Conservation (phyloP, 2,888 invertebrate species). For the Torymus aiolomorphi region DNA sequence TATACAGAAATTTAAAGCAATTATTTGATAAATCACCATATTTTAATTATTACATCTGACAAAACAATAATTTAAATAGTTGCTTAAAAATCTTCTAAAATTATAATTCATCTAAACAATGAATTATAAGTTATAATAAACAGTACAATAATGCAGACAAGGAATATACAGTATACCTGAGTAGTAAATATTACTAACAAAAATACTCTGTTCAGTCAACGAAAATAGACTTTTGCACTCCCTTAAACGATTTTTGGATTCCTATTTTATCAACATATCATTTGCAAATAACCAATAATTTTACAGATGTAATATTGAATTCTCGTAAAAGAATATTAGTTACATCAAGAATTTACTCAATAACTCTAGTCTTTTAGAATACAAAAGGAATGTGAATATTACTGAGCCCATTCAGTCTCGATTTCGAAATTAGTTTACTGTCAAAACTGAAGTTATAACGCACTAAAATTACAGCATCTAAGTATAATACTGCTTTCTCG, state of each 20-base stretch:
- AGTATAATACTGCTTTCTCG: neutral
- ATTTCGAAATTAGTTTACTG: neutral
- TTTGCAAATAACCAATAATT: neutral
- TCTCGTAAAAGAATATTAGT: neutral
- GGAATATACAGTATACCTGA: neutral
- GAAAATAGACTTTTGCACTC: slow-evolving; percentile 1
- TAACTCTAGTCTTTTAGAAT: too few relatives aligned
- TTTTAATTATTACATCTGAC: too few relatives aligned
- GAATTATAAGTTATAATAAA: neutral
- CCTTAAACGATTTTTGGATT: neutral
- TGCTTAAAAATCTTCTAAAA: neutral
- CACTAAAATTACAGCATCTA: too few relatives aligned
- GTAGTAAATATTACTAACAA: neutral
- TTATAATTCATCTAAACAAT: neutral
- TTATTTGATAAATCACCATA: too few relatives aligned
- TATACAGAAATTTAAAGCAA: neutral
- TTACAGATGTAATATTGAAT: neutral
- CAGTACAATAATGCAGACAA: too few relatives aligned
- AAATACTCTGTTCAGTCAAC: slow-evolving; percentile 10
- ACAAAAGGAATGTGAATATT: too few relatives aligned
- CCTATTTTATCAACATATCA: slow-evolving; percentile 2
- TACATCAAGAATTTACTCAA: too few relatives aligned
- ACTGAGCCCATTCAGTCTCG: too few relatives aligned
- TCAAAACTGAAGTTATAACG: neutral
- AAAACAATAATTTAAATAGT: neutral